Evolutionary conservation across 2,888 invertebrate species (phyloP), one percentile per base, ranked within the genome.

Genomic region (Copidosoma aretas): DNA sequence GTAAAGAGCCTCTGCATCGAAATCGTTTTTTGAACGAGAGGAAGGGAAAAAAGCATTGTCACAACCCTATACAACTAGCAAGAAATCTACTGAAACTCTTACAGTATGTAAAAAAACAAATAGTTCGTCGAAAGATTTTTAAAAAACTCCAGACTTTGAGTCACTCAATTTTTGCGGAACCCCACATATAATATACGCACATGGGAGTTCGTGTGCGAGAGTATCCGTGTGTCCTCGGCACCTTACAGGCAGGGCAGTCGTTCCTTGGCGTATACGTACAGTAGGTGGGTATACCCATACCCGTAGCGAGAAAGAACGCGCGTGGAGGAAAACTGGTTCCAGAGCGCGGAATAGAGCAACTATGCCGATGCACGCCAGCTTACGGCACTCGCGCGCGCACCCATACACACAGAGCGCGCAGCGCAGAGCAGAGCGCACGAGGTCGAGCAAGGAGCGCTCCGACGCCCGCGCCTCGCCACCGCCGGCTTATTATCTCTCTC

Each of bases 301-400:
- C 5, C 12, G 25, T 22, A 54, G 52, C 39, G 39, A 67, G 19
- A 24, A 54, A 39, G 46, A 49, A 52, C 64, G 71, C 70, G 75
- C 75, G 75, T 75, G 73, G 78, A 83, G 80, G 80, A 82, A 82
- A 82, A 82, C 83, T 82, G 82, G 82, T 83, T 83, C 79, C 82
- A 74, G 79, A 76, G 77, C 76, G 75, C 71, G 66, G 32, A 32
- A 32, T 32, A 32, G 32, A 32, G 32, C 32, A 32, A 32, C 32
- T 32, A 32, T 32, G 8, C 8, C n/a, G n/a, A 32, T 32, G 8
- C 43, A 61, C 73, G 74, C 74, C 73, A 25, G 19, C 32, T 51
- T 25, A 51, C 51, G 25, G 32, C 52, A 32, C 32, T 32, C 32
- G 52, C 22, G 22, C 39, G 32, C 41, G 72, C 75, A 73, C 49